These are phyloP conservation scores for Corella eumyota DNA, from an alignment of 23 tunicate genomes.

Conservation along the genomic window DNA sequence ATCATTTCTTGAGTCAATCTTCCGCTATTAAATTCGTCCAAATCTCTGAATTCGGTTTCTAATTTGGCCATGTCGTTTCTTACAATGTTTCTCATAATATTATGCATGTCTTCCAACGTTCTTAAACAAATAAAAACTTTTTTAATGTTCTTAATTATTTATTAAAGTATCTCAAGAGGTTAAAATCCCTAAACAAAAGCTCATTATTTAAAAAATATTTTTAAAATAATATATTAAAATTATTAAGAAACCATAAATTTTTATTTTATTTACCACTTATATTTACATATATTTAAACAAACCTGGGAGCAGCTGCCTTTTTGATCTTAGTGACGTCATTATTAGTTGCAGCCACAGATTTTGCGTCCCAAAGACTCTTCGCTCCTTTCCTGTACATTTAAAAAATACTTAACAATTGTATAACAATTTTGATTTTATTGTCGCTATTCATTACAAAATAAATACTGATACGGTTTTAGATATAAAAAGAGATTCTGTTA, in stretches of 20 bases:
- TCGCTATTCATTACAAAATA: too few relatives aligned
- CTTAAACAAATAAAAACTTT: too few relatives aligned
- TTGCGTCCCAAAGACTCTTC: constrained; percentile 90
- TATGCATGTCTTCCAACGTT: constrained; percentile 61
- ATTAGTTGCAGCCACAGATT: constrained; percentile 50
- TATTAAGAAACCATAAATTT: too few relatives aligned
- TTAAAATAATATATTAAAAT: too few relatives aligned
- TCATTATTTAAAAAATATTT: too few relatives aligned
- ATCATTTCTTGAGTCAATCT: constrained; percentile 89
- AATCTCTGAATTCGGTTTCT: constrained; percentile 74
- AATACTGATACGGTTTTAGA: not conserved
- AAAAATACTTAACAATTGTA: not conserved
- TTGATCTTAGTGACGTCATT: not conserved
- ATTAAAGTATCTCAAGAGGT: too few relatives aligned
- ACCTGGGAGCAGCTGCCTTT: not conserved
- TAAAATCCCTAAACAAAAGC: too few relatives aligned
- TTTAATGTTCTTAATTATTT: not conserved
- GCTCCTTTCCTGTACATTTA: constrained; percentile 56
- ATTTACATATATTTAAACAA: not conserved
- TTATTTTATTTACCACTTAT: too few relatives aligned
- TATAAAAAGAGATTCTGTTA: not conserved
- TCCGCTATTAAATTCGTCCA: constrained; percentile 95
- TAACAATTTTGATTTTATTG: not conserved
- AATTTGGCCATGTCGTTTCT: constrained; percentile 72
- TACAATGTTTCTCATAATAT: constrained; percentile 48